Evolutionary conservation across 2,888 invertebrate species (phyloP).

Genomic region (Scaptomyza parva): DNA sequence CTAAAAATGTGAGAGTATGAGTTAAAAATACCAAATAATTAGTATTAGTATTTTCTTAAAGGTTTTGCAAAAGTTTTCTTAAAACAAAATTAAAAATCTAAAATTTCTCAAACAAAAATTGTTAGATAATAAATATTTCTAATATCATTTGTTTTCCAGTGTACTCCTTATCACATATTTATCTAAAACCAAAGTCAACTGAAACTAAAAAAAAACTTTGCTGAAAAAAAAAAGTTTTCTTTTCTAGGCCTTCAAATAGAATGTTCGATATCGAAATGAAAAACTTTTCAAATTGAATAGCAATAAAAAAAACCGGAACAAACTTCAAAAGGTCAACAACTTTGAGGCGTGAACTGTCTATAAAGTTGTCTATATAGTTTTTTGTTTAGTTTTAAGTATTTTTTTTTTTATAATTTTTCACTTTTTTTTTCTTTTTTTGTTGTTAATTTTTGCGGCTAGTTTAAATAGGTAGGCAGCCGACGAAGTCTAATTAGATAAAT

Average conservation of each 20-base stretch:
- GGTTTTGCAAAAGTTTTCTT: too few relatives aligned
- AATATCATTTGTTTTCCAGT: too few relatives aligned
- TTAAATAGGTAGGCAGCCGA: constrained; percentile 22
- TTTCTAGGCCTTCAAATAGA: background rate
- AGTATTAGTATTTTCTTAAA: too few relatives aligned
- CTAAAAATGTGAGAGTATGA: too few relatives aligned
- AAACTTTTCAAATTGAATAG: background rate
- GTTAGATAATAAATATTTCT: too few relatives aligned
- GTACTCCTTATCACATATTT: background rate
- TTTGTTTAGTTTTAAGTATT: background rate
- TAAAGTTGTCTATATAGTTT: background rate
- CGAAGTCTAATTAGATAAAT: constrained; percentile 57
- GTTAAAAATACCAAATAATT: too few relatives aligned
- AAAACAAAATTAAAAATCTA: too few relatives aligned
- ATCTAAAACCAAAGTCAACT: background rate
- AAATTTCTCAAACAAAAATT: too few relatives aligned
- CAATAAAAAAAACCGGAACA: background rate
- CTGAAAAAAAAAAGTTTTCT: background rate
- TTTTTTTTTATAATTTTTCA: background rate
- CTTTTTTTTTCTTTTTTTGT: background rate
- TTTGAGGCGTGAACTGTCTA: background rate
- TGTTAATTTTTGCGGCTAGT: constrained; percentile 12
- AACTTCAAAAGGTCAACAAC: too few relatives aligned
- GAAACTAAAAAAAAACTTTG: background rate
- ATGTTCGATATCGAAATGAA: background rate